phyloP scores from a whole-genome alignment of 2,797 vertebrate genomes.

The Cetoscarus ocellatus region DNA sequence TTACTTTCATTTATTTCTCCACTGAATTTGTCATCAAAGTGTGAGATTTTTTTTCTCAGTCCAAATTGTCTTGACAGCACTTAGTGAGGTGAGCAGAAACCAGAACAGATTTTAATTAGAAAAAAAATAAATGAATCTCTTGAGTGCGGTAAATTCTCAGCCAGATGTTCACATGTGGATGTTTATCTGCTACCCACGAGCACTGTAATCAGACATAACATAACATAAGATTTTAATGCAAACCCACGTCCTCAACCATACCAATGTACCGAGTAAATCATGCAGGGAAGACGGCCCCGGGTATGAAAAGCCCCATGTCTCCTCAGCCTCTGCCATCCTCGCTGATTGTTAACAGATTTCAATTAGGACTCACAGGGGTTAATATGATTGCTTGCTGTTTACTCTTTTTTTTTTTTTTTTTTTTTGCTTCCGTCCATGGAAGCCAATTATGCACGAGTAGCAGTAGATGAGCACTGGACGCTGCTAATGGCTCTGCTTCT shows the following conservation, averaged over 20 bases:
- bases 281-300: constrained; percentile 22
- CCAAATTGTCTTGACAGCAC: constrained; percentile 1
- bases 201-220: constrained; percentile 36
- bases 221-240: constrained; percentile 58
- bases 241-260: constrained; percentile 29
- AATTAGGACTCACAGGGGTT: constrained; percentile 76
- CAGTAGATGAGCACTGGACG: constrained; percentile 73
- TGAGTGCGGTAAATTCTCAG: neutral
- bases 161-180: constrained; percentile 17
- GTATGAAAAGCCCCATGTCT: constrained; percentile 47
- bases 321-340: constrained; percentile 57
- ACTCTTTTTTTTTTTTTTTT: constrained; percentile 74
- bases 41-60: neutral
- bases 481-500: constrained; percentile 76
- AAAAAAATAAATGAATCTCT: constrained; percentile 11
- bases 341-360: constrained; percentile 78
- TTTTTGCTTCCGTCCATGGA: constrained; percentile 73
- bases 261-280: constrained; percentile 26
- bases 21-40: constrained; percentile 9
- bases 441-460: constrained; percentile 78
- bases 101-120: constrained; percentile 19
- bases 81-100: neutral
- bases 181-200: constrained; percentile 20
- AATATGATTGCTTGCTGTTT: constrained; percentile 80
- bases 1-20: neutral